These are phyloP conservation scores for Dascillus cervinus DNA, from an alignment of 2,888 invertebrate species.

Conservation along the genomic window DNA sequence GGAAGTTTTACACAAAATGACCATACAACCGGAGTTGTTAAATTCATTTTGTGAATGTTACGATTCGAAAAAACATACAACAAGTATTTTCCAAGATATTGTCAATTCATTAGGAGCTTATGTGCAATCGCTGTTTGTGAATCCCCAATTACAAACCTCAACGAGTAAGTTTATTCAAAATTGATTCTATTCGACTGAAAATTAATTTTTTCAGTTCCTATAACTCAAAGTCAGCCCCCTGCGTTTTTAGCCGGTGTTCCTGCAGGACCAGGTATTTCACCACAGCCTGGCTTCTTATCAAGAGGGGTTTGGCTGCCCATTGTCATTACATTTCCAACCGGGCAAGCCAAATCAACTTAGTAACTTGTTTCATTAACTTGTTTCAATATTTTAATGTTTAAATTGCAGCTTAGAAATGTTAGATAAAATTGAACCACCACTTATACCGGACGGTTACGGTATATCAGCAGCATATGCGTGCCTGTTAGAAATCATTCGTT, in stretches of 20 bases:
- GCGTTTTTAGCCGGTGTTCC: conserved; percentile 59
- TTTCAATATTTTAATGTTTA: conserved; percentile 19
- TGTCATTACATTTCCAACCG: conserved; percentile 74
- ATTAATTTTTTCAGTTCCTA: conserved; percentile 32
- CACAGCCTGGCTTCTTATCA: conserved; percentile 88
- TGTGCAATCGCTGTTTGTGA: conserved; percentile 84
- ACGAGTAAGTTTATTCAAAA: conserved; percentile 36
- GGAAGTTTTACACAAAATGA: conserved; percentile 93
- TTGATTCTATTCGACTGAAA: conserved; percentile 1
- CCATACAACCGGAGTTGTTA: conserved; percentile 78
- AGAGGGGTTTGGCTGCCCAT: conserved; percentile 89
- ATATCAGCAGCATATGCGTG: conserved; percentile 93
- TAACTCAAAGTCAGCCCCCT: conserved; percentile 54
- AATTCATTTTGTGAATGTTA: conserved; percentile 92
- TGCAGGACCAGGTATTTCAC: conserved; percentile 69
- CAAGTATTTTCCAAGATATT: conserved; percentile 90
- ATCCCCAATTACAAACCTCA: conserved; percentile 57
- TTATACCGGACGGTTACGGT: conserved; percentile 94
- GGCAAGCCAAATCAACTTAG: conserved; percentile 86
- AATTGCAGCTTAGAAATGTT: conserved; percentile 82
- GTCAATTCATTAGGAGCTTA: conserved; percentile 90
- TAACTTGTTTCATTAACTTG: conserved; percentile 47
- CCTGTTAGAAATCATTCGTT: conserved; percentile 84
- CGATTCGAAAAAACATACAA: conserved; percentile 89
- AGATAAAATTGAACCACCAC: conserved; percentile 90